Evolutionary conservation across 2,113 vertebrate species (phyloP).

Genomic region (Heteronetta atricapilla): DNA sequence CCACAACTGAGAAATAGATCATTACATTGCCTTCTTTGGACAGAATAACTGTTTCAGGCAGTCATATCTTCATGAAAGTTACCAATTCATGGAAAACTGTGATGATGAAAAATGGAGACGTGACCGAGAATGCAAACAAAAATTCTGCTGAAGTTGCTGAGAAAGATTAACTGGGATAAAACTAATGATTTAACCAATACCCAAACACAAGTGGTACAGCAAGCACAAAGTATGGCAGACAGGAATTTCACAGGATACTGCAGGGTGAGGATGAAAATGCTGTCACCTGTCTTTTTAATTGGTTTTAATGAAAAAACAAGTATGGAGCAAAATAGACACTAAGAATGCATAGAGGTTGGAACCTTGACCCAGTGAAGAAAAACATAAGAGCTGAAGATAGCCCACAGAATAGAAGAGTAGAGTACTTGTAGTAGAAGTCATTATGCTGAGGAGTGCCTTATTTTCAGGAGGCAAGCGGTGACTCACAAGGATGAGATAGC

Average conservation of each 20-base stretch:
- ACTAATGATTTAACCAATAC: not conserved
- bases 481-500: constrained; percentile 2
- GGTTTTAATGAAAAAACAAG: not conserved
- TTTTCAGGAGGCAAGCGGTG: constrained; percentile 4
- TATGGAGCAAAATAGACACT: not conserved
- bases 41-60: not conserved
- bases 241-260: not conserved
- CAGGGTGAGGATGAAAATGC: not conserved
- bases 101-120: not conserved
- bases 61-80: not conserved
- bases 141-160: not conserved
- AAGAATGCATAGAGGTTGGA: not conserved
- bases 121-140: not conserved
- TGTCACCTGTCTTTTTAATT: not conserved
- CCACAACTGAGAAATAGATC: not conserved
- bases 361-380: not conserved
- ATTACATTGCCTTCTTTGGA: not conserved
- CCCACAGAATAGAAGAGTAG: not conserved
- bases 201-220: not conserved
- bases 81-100: not conserved
- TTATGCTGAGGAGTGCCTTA: not conserved
- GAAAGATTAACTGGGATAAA: not conserved
- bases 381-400: not conserved
- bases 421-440: not conserved
- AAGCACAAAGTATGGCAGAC: not conserved